Conservation (phyloP, 2,797 vertebrate genomes). For the Antennarius maculatus region DNA sequence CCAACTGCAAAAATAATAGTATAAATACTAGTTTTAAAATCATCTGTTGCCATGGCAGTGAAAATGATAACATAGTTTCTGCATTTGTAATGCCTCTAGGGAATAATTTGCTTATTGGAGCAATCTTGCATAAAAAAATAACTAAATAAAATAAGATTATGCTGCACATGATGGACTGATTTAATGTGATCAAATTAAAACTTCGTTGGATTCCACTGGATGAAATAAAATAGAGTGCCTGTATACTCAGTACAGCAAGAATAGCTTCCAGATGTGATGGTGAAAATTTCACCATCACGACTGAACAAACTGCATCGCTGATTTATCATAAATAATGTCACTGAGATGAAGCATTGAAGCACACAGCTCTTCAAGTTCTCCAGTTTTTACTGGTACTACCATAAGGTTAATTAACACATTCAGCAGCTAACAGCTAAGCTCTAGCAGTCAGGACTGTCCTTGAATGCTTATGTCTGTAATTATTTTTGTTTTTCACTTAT, state of each 20-base stretch:
- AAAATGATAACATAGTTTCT: conserved; percentile 15
- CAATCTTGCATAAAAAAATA: neutral
- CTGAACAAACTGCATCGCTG: neutral
- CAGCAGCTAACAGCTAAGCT: too few relatives aligned
- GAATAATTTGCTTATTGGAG: neutral
- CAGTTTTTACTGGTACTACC: too few relatives aligned
- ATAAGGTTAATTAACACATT: too few relatives aligned
- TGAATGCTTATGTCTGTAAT: too few relatives aligned
- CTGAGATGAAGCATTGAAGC: neutral
- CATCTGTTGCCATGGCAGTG: conserved; percentile 6
- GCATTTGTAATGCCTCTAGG: conserved; percentile 7
- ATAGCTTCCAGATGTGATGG: neutral
- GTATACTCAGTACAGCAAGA: neutral
- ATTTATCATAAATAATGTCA: neutral
- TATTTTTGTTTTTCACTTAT: too few relatives aligned
- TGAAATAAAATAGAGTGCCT: neutral
- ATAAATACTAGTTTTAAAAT: conserved; percentile 12
- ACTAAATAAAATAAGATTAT: neutral
- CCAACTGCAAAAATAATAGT: conserved; percentile 35
- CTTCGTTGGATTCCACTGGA: neutral
- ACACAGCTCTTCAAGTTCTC: too few relatives aligned
- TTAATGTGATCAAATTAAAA: conserved; percentile 7
- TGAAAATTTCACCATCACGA: neutral
- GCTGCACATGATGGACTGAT: neutral
- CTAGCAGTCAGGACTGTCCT: too few relatives aligned